Evolutionary conservation across 2,888 invertebrate genomes (phyloP).

Genomic region (Drosophila seclusa): DNA sequence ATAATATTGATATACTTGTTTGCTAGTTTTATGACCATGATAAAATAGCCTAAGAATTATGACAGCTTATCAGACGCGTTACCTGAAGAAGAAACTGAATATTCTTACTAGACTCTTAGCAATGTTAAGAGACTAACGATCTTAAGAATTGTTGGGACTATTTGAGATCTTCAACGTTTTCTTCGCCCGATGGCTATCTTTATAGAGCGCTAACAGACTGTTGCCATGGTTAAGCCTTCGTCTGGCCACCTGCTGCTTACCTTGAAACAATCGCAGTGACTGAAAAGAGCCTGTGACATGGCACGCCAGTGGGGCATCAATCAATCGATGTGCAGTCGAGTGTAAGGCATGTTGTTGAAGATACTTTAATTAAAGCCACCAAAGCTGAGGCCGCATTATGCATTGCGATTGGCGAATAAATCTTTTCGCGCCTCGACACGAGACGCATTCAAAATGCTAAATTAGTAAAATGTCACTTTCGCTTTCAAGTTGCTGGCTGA

Average conservation of each 20-base stretch:
- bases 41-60: neutral
- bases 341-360: constrained; percentile 31
- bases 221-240: constrained; percentile 4
- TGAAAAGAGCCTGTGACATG: constrained; percentile 3
- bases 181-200: constrained; percentile 44
- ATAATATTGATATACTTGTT: neutral
- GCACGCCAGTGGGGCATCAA: constrained; percentile 44
- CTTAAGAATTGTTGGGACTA: neutral
- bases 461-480: constrained; percentile 81
- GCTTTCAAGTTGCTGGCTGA: constrained; percentile 64
- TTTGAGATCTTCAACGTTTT: neutral
- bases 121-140: neutral
- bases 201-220: constrained; percentile 45
- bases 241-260: constrained; percentile 32
- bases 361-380: constrained; percentile 60
- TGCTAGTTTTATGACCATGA: neutral
- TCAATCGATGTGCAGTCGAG: constrained; percentile 46
- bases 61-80: neutral
- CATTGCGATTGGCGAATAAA: constrained; percentile 60
- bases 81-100: neutral
- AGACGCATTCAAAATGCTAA: constrained; percentile 77
- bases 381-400: constrained; percentile 41
- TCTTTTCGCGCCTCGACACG: constrained; percentile 63
- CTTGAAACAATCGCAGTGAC: constrained; percentile 20
- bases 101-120: neutral